Evolutionary conservation across 2,113 vertebrate genomes (phyloP).

Genomic region (Podilymbus podiceps): DNA sequence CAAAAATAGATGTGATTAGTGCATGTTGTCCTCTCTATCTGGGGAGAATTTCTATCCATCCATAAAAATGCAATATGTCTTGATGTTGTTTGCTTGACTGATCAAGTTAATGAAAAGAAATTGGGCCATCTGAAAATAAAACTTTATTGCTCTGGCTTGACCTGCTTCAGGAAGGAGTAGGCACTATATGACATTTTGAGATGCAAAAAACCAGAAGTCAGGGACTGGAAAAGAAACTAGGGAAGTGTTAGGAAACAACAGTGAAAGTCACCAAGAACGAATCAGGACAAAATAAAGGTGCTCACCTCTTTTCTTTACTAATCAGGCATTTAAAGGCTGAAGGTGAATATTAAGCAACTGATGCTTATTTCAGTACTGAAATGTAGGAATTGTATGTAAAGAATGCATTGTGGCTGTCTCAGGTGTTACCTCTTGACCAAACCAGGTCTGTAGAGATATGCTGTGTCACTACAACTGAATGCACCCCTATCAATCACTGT

Average conservation of each 20-base stretch:
- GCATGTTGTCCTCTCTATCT: neutral
- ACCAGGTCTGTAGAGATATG: neutral
- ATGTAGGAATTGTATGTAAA: neutral
- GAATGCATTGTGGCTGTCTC: neutral
- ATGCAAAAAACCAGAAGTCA: neutral
- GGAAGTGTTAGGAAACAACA: neutral
- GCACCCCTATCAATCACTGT: neutral
- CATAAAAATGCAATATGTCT: neutral
- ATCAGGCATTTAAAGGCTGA: neutral
- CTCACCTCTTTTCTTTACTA: neutral
- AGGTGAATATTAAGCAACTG: neutral
- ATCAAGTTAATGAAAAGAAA: constrained; percentile 31
- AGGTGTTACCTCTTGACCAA: neutral
- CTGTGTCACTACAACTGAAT: neutral
- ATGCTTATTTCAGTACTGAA: neutral
- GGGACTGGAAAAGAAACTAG: neutral
- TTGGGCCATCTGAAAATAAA: constrained; percentile 23
- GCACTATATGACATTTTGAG: neutral
- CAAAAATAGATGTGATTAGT: neutral
- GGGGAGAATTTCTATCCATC: neutral
- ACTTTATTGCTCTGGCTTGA: neutral
- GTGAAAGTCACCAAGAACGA: neutral
- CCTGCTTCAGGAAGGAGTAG: neutral
- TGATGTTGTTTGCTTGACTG: neutral
- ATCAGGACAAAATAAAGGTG: neutral